Evolutionary conservation across 1,140 invertebrate genomes (phyloP), one percentile per base, ranked within the genome.

Genomic region (Meloidogyne exigua): DNA sequence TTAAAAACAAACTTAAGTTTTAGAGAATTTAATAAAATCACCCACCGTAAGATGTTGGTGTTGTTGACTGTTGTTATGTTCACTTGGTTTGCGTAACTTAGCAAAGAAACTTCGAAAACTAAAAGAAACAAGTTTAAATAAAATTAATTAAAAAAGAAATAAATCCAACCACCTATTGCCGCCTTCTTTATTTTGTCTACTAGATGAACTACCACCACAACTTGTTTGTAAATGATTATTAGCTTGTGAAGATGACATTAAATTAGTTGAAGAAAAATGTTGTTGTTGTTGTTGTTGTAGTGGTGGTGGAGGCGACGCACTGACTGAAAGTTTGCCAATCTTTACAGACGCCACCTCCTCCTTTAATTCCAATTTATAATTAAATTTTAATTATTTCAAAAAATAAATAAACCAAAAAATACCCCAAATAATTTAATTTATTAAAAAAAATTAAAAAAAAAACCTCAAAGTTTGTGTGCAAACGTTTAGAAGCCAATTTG

Each of bases 71-170:
- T 64, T 72, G 68, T 81, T 83, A 9, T 57, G 49, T 25, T 81
- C 80, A 42, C 83, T 85, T 12, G 80, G 81, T 57, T 82, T 82
- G 25, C 81, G 78, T n/a, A 82, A 80, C 44, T 82, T 82, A n/a
- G 49, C 64, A 71, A 82, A 82, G n/a, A 82, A 82, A 57, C 71
- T 80, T 28, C 81, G 79, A 28, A 82, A 81, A 25, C 78, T 73
- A n/a, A 73, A 73, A 72, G n/a, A 11, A 23, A 18, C n/a, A n/a
- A 42, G 1, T 42, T 42, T 12, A 44, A 44, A 44, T 13, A 44
- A 44, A 13, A 44, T 44, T 44, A 42, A 42, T 42, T 42, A 44
- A 44, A 44, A 44, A 44, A 44, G 13, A 44, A 44, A 44, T 12
- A 49, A 18, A 49, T 18, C 5, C 36, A 13, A 26, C n/a, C 44